Conservation (phyloP, 2,797 vertebrate genomes). For the Simalia tracyae region DNA sequence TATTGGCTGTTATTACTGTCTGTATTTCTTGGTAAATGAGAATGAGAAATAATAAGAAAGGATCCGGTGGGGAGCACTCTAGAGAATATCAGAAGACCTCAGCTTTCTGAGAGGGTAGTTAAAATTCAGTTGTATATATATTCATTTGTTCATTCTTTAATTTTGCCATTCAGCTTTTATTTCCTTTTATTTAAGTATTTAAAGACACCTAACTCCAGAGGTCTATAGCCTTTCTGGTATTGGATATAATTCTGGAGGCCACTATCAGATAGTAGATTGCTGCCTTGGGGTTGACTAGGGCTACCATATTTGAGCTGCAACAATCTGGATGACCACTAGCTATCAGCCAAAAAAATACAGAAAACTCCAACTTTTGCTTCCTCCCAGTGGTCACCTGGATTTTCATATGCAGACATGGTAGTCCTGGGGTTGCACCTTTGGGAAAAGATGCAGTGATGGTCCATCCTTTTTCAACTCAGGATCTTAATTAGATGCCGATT, state of each 20-base stretch:
- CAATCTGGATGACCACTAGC: not conserved
- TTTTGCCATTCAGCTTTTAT: not conserved
- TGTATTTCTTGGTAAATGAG: not conserved
- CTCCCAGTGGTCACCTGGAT: not conserved
- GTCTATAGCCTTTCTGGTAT: not conserved
- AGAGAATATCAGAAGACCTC: not conserved
- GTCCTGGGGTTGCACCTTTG: not conserved
- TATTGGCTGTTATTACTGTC: not conserved
- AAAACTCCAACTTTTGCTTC: not conserved
- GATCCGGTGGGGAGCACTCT: not conserved
- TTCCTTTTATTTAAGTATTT: not conserved
- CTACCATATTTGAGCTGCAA: not conserved
- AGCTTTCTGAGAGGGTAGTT: not conserved
- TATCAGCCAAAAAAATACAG: not conserved
- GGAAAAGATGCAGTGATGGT: not conserved
- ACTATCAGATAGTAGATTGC: not conserved
- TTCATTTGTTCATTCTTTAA: not conserved
- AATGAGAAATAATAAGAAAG: not conserved
- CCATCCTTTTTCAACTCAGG: not conserved
- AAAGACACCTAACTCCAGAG: not conserved
- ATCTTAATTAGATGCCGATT: not conserved
- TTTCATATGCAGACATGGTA: not conserved
- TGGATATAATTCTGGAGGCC: not conserved
- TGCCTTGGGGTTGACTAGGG: not conserved
- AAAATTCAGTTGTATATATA: not conserved